phyloP scores from a whole-genome alignment of 2,888 invertebrate genomes.

The Cantharis lateralis region DNA sequence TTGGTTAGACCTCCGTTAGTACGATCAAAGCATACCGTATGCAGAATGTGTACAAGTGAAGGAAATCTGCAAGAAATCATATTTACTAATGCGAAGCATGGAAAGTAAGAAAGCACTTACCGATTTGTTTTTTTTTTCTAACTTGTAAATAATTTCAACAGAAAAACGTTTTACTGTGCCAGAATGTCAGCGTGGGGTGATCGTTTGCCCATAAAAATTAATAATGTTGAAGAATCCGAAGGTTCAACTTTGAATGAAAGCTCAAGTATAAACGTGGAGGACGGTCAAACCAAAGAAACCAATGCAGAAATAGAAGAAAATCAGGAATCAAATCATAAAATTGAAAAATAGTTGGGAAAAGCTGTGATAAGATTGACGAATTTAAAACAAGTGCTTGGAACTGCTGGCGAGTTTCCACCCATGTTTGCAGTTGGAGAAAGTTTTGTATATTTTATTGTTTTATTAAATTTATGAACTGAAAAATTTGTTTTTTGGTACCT shows the following conservation, averaged over 20 bases:
- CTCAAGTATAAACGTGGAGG: background rate
- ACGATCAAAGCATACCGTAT: constrained; percentile 74
- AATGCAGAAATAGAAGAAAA: background rate
- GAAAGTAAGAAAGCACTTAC: constrained; percentile 62
- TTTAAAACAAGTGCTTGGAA: background rate
- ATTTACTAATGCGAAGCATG: constrained; percentile 75
- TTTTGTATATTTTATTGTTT: background rate
- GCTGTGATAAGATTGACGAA: background rate
- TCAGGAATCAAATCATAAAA: background rate
- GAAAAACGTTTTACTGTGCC: constrained; percentile 73
- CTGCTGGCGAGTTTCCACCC: background rate
- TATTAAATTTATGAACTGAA: background rate
- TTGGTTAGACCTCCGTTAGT: constrained; percentile 73
- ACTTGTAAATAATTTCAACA: constrained; percentile 48
- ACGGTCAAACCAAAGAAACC: background rate
- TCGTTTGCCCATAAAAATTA: constrained; percentile 67
- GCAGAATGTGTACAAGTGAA: constrained; percentile 74
- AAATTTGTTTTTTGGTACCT: no score
- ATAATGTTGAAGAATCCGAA: constrained; percentile 14
- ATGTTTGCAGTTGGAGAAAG: background rate
- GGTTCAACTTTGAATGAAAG: background rate
- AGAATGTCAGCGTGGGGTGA: constrained; percentile 80
- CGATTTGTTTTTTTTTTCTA: constrained; percentile 1
- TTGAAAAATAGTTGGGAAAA: background rate
- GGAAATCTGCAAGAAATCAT: constrained; percentile 78